Evolutionary conservation across 2,888 invertebrate species (phyloP).

Genomic region (Sericinus montela): DNA sequence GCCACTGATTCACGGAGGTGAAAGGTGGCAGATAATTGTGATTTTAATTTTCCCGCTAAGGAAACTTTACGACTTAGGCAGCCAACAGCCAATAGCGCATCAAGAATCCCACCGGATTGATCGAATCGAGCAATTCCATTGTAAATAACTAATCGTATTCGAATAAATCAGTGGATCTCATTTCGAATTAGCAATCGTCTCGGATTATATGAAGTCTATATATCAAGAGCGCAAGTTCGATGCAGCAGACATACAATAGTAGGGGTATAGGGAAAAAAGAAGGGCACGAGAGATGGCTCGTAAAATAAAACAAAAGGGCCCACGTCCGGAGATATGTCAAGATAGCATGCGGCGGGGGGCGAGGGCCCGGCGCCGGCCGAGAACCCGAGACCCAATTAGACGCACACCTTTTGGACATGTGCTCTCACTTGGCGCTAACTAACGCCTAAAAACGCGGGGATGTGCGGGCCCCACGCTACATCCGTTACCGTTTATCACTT

Average conservation of each 20-base stretch:
- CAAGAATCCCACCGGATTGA: conserved; percentile 6
- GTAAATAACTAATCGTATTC: conserved; percentile 30
- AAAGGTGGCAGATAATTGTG: no score
- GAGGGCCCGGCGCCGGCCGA: conserved; percentile 45
- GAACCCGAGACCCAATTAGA: conserved; percentile 73
- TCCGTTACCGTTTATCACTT: conserved; percentile 66
- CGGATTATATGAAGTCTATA: conserved; percentile 56
- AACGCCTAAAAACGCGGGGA: conserved; percentile 60
- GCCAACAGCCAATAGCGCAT: background rate
- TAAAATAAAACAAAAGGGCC: conserved; percentile 77
- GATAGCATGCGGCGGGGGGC: conserved; percentile 72
- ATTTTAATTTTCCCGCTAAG: no score
- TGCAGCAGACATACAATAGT: conserved; percentile 64
- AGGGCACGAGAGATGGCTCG: conserved; percentile 66
- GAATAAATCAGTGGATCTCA: conserved; percentile 35
- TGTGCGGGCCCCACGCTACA: conserved; percentile 54
- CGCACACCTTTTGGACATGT: conserved; percentile 78
- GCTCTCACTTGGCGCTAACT: conserved; percentile 67
- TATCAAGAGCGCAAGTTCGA: conserved; percentile 57
- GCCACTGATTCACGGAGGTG: no score
- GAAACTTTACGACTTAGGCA: no score
- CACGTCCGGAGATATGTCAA: conserved; percentile 77
- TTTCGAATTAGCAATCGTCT: conserved; percentile 50
- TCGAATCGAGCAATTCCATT: conserved; percentile 22
- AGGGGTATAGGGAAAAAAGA: conserved; percentile 54